Base-by-base conservation (phyloP, 1,140 invertebrate species). In the Bombus difficillimus region DNA sequence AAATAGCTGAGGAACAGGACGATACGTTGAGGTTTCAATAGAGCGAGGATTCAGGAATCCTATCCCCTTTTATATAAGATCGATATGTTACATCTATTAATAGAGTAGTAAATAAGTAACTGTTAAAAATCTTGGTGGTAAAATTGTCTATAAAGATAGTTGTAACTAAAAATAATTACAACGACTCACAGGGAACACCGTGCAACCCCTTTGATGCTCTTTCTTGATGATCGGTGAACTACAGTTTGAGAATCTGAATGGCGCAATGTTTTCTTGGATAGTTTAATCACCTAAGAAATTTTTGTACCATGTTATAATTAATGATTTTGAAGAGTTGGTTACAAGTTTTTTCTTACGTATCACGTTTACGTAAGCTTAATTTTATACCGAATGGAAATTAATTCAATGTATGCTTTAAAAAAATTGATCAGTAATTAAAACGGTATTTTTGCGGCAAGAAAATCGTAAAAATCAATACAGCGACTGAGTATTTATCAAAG, bases 401-500 rank as follows among this genome's bases (percentile, higher is more conserved):
- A 77, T 39, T 62, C 39, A 32, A 32, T 1, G n/a, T 22, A 28
- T 8, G 32, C 10, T 3, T 62, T 77, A 8, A 1, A 57, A 66
- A 53, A 47, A 47, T 79, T 64, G 8, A n/a, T 9, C 41, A 22
- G 13, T 1, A 37, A 47, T 43, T 68, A 22, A 66, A 43, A 28
- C n/a, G n/a, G 25, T 22, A 37, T n/a, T 18, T 28, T n/a, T 22
- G 13, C n/a, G 32, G 32, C 13, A 47, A 68, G 32, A 53, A 68
- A 53, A 43, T 37, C 15, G 12, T 15, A 28, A 18, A 37, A 69
- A 69, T 80, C 13, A 18, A 80, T 69, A 25, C 78, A 80, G 34
- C 43, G 43, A 76, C 74, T 22, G 64, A 59, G 32, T 77, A 84
- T 28, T 71, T 59, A 47, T 84, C n/a, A 68, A 25, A 62, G 25